Base-by-base conservation (phyloP, 2,888 invertebrate genomes). In the Lycocerus yunnanus region DNA sequence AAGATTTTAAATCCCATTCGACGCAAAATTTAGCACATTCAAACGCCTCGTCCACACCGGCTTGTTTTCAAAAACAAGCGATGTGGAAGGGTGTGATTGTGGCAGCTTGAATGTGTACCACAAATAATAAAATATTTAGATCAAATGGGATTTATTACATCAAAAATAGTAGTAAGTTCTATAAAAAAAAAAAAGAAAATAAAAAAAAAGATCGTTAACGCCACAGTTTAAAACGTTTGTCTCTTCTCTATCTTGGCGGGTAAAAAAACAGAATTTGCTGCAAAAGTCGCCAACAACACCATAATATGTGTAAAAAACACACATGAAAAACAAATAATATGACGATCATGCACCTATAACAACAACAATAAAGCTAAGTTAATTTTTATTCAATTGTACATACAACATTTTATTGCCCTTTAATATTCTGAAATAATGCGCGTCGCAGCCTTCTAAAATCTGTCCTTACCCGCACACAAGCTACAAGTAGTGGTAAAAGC, bases 181-280 rank as follows among this genome's bases (percentile, higher is more conserved):
- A 84, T 85, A 82, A 83, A 84, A 83, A 80, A n/a, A 21, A 4
- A 43, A 43, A 43, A n/a, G 6, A n/a, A 43, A 43, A 43, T 11
- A 43, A 43, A n/a, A 43, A n/a, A n/a, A 43, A 85, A 84, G 83
- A 81, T 81, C 81, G 69, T 82, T 84, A 85, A 84, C 84, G 85
- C 85, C 85, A 85, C 84, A 86, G 85, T 85, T 84, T 84, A 82
- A 69, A 84, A 84, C 84, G 83, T 82, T 84, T 80, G 80, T 81
- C 76, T 83, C 81, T 43, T 43, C 43, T 43, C 43, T 43, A 43
- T 43, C 43, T 63, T 84, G 85, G 84, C 83, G 84, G 84, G 84
- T 83, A 84, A 84, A 43, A 43, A 43, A 84, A 82, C 81, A 80
- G 75, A 79, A 79, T 77, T 80, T 82, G 78, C 83, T 79, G 78